Conservation (phyloP, 1,140 invertebrate species). For the Drosophila virilis region DNA sequence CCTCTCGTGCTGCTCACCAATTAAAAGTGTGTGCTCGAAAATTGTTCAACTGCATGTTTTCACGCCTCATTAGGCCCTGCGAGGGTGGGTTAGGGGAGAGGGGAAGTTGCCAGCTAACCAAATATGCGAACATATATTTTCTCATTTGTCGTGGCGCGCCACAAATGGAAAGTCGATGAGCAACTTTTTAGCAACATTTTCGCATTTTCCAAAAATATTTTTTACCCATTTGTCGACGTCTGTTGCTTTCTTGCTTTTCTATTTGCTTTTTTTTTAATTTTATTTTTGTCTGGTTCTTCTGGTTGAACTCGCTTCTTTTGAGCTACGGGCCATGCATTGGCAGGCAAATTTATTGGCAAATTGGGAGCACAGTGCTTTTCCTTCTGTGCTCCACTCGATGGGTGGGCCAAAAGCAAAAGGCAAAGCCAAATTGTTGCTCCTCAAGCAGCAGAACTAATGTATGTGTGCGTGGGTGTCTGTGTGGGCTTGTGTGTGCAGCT, state of each 20-base stretch:
- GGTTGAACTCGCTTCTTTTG: conserved; percentile 50
- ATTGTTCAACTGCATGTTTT: conserved; percentile 62
- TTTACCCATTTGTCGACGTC: conserved; percentile 19
- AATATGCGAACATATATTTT: conserved; percentile 44
- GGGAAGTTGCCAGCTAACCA: conserved; percentile 10
- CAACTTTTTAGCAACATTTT: conserved; percentile 62
- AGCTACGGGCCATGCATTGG: conserved; percentile 72
- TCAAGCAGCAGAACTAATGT: conserved; percentile 17
- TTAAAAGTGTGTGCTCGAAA: conserved; percentile 34
- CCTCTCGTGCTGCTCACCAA: conserved; percentile 8
- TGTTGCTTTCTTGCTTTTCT: conserved; percentile 9
- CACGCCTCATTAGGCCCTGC: conserved; percentile 58
- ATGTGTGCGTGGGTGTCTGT: background rate
- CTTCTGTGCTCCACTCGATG: conserved; percentile 30
- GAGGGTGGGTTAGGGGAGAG: background rate
- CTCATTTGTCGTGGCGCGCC: conserved; percentile 22
- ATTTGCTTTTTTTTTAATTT: background rate
- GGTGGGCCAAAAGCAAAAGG: conserved; percentile 11
- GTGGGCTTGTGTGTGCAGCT: background rate
- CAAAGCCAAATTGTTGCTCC: conserved; percentile 29
- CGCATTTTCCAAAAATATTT: conserved; percentile 25
- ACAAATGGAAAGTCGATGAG: conserved; percentile 11
- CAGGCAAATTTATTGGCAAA: conserved; percentile 82
- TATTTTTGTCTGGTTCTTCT: conserved; percentile 23
- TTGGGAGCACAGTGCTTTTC: conserved; percentile 76